phyloP scores from a whole-genome alignment of 2,888 invertebrate species.

The Ormyrus labotus region DNA sequence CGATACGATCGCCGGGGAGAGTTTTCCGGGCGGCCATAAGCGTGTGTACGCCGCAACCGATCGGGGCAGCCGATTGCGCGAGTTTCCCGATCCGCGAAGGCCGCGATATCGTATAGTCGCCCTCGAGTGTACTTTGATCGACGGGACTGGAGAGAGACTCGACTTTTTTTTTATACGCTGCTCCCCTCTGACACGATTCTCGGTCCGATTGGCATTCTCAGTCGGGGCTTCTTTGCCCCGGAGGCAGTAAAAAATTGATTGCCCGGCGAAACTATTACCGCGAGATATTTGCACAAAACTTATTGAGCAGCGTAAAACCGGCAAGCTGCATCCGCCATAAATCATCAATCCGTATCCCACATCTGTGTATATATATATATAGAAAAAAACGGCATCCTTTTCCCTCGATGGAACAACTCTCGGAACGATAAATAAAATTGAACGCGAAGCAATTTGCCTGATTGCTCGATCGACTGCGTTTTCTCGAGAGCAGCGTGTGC shows the following conservation, averaged over 20 bases:
- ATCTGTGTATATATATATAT: too few relatives aligned
- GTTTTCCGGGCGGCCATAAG: too few relatives aligned
- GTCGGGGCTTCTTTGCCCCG: too few relatives aligned
- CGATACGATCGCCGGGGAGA: too few relatives aligned
- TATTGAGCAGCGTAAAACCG: background rate
- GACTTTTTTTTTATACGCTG: too few relatives aligned
- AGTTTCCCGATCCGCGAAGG: constrained; percentile 10
- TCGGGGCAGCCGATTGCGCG: background rate
- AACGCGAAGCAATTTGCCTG: constrained; percentile 31
- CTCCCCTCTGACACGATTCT: too few relatives aligned
- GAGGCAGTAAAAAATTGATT: background rate
- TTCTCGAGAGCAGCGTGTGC: background rate
- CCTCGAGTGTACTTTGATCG: too few relatives aligned
- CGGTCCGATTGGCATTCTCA: too few relatives aligned
- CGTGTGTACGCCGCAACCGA: too few relatives aligned
- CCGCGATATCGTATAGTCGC: background rate
- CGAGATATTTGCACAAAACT: background rate
- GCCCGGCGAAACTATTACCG: background rate
- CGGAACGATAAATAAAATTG: constrained; percentile 43
- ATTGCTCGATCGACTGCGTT: constrained; percentile 1
- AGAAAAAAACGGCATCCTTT: too few relatives aligned
- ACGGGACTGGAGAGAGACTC: too few relatives aligned
- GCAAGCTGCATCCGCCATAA: constrained; percentile 13
- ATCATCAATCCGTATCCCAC: constrained; percentile 9
- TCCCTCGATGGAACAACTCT: background rate